A percentile compares a stretch with the other conserved stretches of the same genome.
Evolutionary conservation across 2,113 vertebrate species (phyloP).

Genomic region (Cephalopterus ornatus): DNA sequence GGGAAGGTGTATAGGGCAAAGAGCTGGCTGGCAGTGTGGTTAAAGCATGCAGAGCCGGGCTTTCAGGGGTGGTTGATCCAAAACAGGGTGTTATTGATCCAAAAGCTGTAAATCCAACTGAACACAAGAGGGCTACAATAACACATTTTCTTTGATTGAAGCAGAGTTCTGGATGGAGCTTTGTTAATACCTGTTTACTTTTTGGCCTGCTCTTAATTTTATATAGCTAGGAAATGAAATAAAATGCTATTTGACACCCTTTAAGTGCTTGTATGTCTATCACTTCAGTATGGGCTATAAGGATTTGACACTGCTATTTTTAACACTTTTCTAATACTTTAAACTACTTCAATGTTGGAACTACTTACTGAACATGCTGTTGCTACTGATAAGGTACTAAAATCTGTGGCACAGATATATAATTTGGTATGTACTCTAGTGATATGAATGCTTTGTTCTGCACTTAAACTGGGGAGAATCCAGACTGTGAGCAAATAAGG

Average conservation of each 20-base stretch:
- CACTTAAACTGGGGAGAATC: not conserved
- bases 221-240: not conserved
- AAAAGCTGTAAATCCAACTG: conserved; percentile 11
- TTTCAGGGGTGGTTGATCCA: not conserved
- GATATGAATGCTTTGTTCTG: not conserved
- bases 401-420: not conserved
- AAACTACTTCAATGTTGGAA: not conserved
- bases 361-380: not conserved
- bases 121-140: conserved; percentile 63
- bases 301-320: not conserved
- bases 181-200: not conserved
- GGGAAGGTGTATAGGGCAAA: not conserved
- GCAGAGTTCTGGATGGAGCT: not conserved
- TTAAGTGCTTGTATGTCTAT: not conserved
- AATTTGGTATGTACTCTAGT: not conserved
- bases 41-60: not conserved
- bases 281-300: not conserved
- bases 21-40: not conserved
- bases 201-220: not conserved
- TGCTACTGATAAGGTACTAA: not conserved
- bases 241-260: not conserved
- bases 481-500: not conserved
- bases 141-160: not conserved
- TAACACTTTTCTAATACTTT: not conserved
- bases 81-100: not conserved